Evolutionary conservation across 2,113 vertebrate species (phyloP).

Genomic region (Dicaeum eximium): DNA sequence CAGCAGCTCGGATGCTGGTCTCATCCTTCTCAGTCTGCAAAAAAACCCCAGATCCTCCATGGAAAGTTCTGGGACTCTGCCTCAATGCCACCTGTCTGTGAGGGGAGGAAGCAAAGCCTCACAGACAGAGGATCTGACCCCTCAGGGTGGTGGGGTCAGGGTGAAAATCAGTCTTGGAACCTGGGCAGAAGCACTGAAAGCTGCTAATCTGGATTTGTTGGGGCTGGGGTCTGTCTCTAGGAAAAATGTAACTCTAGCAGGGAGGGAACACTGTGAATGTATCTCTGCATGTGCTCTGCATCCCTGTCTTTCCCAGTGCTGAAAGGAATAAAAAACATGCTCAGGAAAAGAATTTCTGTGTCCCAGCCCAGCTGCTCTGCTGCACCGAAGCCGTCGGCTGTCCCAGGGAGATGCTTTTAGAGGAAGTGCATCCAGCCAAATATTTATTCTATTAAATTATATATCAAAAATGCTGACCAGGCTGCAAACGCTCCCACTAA

Average conservation of each 20-base stretch:
- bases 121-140: background rate
- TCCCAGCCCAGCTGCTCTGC: constrained; percentile 3
- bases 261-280: background rate
- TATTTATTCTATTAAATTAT: constrained; percentile 62
- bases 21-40: background rate
- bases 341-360: background rate
- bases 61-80: background rate
- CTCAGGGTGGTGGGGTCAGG: background rate
- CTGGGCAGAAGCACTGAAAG: background rate
- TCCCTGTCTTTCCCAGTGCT: background rate
- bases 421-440: constrained; percentile 38
- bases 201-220: background rate
- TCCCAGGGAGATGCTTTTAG: constrained; percentile 20
- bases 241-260: background rate
- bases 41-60: background rate
- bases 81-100: background rate
- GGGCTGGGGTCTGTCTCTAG: background rate
- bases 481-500: constrained; percentile 45
- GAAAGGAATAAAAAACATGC: background rate
- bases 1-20: background rate
- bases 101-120: background rate
- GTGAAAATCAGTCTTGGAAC: background rate
- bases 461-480: constrained; percentile 28
- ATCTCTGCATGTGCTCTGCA: fast-evolving
- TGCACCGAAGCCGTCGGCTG: background rate